Conservation (phyloP, 2,113 vertebrate genomes). For the Nannospalax galili region DNA sequence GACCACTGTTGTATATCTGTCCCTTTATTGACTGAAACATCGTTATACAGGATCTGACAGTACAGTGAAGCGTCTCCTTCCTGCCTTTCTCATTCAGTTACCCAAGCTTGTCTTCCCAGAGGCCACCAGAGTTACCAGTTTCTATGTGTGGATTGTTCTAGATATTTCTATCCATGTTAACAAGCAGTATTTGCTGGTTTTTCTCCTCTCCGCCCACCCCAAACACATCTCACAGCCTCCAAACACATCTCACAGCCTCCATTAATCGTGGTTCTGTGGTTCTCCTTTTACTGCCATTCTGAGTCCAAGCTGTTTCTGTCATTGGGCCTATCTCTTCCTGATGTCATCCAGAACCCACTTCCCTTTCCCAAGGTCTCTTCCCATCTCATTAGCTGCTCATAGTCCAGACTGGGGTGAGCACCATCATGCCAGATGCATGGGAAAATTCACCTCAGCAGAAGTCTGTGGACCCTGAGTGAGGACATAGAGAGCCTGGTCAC, state of each 20-base stretch:
- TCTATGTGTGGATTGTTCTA: background rate
- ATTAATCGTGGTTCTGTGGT: background rate
- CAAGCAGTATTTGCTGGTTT: background rate
- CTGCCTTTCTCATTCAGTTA: background rate
- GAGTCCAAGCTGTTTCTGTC: background rate
- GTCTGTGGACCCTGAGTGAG: background rate
- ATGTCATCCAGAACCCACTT: background rate
- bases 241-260: background rate
- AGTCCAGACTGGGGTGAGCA: background rate
- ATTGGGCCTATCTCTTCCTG: background rate
- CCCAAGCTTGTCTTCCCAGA: background rate
- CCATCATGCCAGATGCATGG: background rate
- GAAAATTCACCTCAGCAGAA: background rate
- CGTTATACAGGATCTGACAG: too few relatives aligned
- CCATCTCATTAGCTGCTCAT: background rate
- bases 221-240: too few relatives aligned
- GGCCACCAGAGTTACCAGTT: background rate
- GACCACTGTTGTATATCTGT: background rate
- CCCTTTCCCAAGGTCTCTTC: background rate
- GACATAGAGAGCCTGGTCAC: background rate
- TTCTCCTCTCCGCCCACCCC: background rate
- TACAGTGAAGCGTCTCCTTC: background rate
- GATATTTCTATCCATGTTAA: too few relatives aligned
- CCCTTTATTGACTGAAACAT: background rate
- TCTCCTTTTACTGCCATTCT: background rate